Evolutionary conservation across 2,888 invertebrate species (phyloP), one percentile per base, ranked within the genome.

Genomic region (Mimas tiliae): DNA sequence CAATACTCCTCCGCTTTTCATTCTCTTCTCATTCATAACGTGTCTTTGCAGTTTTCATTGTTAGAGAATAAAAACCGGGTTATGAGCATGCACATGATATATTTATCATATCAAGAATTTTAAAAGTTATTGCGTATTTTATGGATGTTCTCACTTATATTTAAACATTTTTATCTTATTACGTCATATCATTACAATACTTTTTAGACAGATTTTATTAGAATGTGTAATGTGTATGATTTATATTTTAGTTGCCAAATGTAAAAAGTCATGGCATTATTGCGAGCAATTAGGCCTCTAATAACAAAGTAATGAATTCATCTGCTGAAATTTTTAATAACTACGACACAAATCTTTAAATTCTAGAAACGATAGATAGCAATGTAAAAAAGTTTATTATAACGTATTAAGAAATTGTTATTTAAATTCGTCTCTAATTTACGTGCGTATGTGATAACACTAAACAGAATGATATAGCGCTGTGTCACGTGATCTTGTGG

Each of bases 351-450:
- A 58, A 42, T 58, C 58, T 58, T 58, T 38, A 38, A 58, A 58
- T 58, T 58, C 58, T 58, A 58, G 58, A 58, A 58, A 58, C 38
- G 38, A 58, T 58, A 58, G 58, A 58, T 58, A 58, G 38, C 11
- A 58, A 58, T 58, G 58, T 58, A 58, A 58, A 58, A 55, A 58
- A 58, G 42, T 42, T 42, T 58, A 58, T 42, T 58, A 19, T 38
- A 58, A 19, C 19, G 9, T 55, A 38, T 19, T 55, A 58, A 58
- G 42, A 58, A 42, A 42, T 38, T 42, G 58, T 58, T 58, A 58
- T 58, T 42, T 58, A 42, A 58, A 58, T 42, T 58, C 58, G 6
- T 58, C 58, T 58, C 38, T 38, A 58, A 21, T 58, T 16, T 58
- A 58, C 42, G 58, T 58, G 58, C 42, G 38, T 58, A 58, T 42